Conservation (phyloP, 2,888 invertebrate species). For the Drosophila rellima region DNA sequence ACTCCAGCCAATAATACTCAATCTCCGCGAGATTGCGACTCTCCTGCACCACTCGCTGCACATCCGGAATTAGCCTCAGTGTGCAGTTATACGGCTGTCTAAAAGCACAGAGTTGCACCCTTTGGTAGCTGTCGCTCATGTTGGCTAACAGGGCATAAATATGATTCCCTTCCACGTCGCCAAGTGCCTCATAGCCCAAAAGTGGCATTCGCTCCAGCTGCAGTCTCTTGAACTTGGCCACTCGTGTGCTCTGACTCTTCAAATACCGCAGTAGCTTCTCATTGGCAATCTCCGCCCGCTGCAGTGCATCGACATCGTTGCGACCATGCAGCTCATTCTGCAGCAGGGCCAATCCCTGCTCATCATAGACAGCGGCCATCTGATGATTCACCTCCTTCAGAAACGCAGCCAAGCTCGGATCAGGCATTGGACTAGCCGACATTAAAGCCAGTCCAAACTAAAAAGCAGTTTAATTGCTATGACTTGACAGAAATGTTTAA, state of each 20-base stretch:
- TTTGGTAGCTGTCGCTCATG: conserved; percentile 92
- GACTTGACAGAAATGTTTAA: too few relatives aligned
- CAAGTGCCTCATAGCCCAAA: conserved; percentile 90
- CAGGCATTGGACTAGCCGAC: conserved; percentile 16
- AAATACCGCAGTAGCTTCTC: conserved; percentile 70
- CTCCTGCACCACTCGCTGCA: conserved; percentile 77
- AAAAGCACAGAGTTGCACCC: conserved; percentile 91
- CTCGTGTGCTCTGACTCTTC: conserved; percentile 55
- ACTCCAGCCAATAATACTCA: conserved; percentile 84
- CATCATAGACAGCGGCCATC: conserved; percentile 72
- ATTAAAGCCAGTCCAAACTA: conserved; percentile 22
- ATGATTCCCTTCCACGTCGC: conserved; percentile 88
- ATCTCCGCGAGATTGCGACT: conserved; percentile 79
- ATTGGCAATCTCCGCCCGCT: conserved; percentile 74
- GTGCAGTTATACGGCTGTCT: conserved; percentile 88
- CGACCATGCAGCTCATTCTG: conserved; percentile 76
- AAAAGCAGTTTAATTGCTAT: not conserved
- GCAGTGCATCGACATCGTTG: conserved; percentile 58
- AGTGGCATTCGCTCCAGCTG: conserved; percentile 90
- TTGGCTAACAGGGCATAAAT: conserved; percentile 89
- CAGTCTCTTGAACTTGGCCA: conserved; percentile 68
- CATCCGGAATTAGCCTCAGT: conserved; percentile 89
- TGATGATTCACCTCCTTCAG: conserved; percentile 74
- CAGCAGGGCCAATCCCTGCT: conserved; percentile 75
- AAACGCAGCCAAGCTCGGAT: conserved; percentile 61